Evolutionary conservation across 92 coral and sea anemone genomes (phyloP).

Genomic region (Hydrozoanthus gracilis): DNA sequence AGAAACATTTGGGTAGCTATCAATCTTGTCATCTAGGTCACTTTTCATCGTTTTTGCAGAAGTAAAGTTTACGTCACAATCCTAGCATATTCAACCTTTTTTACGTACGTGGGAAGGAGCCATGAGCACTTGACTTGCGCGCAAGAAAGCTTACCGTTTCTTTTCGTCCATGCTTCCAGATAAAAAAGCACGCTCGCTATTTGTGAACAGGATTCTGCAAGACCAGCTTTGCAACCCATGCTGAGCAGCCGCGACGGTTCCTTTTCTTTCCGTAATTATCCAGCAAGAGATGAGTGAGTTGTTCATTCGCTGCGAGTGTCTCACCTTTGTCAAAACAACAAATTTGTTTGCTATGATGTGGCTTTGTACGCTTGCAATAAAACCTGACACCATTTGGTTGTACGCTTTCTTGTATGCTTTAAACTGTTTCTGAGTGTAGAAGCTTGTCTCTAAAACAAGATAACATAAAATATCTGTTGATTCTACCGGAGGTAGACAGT

Average conservation of each 20-base stretch:
- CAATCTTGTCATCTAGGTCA: conserved; percentile 55
- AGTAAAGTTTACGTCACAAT: conserved; percentile 64
- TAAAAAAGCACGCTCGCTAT: conserved; percentile 50
- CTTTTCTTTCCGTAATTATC: conserved; percentile 14
- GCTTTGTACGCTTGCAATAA: conserved; percentile 53
- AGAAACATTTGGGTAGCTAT: background rate
- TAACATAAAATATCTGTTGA: background rate
- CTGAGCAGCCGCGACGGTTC: too few species aligned
- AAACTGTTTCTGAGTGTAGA: background rate
- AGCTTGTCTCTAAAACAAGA: background rate
- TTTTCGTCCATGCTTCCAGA: conserved; percentile 51
- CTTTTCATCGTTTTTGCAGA: conserved; percentile 68
- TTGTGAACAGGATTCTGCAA: too few species aligned
- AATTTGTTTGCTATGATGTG: conserved; percentile 46
- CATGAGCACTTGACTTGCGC: conserved; percentile 66
- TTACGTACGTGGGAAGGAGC: conserved; percentile 61
- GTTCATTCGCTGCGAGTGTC: conserved; percentile 57
- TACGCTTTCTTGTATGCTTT: background rate
- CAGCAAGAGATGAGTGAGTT: conserved; percentile 37
- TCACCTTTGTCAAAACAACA: conserved; percentile 54
- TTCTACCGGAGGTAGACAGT: background rate
- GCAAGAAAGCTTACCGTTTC: conserved; percentile 47
- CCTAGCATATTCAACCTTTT: conserved; percentile 56
- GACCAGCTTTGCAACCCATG: conserved; percentile 11
- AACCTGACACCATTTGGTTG: background rate